Base-by-base conservation (phyloP, 2,888 invertebrate species). In the Cybosia mesomella region DNA sequence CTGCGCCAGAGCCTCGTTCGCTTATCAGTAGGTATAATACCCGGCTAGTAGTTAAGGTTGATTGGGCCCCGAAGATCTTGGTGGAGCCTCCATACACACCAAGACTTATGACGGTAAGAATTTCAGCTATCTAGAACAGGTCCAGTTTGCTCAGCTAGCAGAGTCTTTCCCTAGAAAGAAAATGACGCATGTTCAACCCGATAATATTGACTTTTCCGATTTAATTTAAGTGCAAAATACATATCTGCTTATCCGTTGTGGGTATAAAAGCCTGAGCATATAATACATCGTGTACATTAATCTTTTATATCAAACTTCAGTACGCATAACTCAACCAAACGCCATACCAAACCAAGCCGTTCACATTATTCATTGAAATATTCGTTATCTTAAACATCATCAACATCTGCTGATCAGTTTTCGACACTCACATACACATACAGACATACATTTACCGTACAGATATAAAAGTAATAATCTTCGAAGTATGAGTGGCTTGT, bases 401-500 rank as follows among this genome's bases (percentile, higher is more conserved):
- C 64, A 55, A 9, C 18, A 63, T 67, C 58, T 54, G 64, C 60
- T 55, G 39, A 68, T 68, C 64, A 68, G 60, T 68, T 68, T 65
- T 68, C 68, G 61, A 64, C 60, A 65, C 68, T 64, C 22, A 64
- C 57, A 49, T 57, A 68, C 62, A 36, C 24, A 53, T 18, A 57
- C 53, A 60, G 18, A 34, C 24, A 58, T n/a, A 67, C 39, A 21
- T 34, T n/a, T n/a, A n/a, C 55, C 43, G 58, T n/a, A 67, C 66
- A 72, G 66, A 67, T 66, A 55, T 66, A 66, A 57, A 74, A 68
- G 71, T 71, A 76, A 78, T 78, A 71, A 76, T 70, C 81, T 69
- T 73, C 32, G 60, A 66, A 70, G 63, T 67, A 70, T 64, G 60
- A 71, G 72, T 70, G 58, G 68, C 77, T 77, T 84, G 88, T 93